Evolutionary conservation across 2,113 vertebrate species (phyloP).

Genomic region (Oreochromis niloticus): DNA sequence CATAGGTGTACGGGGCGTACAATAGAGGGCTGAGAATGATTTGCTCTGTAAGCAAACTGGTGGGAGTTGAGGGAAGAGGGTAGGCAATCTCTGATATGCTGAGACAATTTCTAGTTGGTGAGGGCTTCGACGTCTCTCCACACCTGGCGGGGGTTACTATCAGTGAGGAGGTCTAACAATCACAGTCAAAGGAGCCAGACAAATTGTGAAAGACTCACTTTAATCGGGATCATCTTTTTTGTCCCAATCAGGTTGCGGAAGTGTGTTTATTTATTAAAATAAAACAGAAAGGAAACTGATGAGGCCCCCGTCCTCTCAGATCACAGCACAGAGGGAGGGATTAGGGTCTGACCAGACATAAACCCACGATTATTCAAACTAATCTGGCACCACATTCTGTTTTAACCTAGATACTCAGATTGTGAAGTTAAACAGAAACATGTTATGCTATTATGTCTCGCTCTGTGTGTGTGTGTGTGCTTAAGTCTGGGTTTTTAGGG

Average conservation of each 20-base stretch:
- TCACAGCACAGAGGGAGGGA: conserved; percentile 5
- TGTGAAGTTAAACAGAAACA: not conserved
- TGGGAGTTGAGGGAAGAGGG: not conserved
- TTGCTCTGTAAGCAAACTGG: not conserved
- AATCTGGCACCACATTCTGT: not conserved
- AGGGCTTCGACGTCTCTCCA: not conserved
- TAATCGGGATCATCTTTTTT: not conserved
- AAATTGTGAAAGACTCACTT: not conserved
- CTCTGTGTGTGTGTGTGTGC: not conserved
- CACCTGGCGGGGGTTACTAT: not conserved
- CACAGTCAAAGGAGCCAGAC: not conserved
- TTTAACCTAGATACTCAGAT: not conserved
- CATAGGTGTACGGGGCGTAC: not conserved
- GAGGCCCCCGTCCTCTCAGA: not conserved
- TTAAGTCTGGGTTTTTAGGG: not conserved
- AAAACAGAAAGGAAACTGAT: not conserved
- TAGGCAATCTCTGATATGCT: not conserved
- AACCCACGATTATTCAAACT: conserved; percentile 13
- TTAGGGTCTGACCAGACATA: conserved; percentile 16
- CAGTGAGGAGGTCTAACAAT: not conserved
- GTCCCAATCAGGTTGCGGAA: not conserved
- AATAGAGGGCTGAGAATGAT: not conserved
- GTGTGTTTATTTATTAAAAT: conserved; percentile 35
- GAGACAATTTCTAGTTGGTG: not conserved
- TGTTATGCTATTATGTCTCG: not conserved